Evolutionary conservation across 35 echinoderm and acorn worm species (phyloP).

Genomic region (Lytechinus variegatus): DNA sequence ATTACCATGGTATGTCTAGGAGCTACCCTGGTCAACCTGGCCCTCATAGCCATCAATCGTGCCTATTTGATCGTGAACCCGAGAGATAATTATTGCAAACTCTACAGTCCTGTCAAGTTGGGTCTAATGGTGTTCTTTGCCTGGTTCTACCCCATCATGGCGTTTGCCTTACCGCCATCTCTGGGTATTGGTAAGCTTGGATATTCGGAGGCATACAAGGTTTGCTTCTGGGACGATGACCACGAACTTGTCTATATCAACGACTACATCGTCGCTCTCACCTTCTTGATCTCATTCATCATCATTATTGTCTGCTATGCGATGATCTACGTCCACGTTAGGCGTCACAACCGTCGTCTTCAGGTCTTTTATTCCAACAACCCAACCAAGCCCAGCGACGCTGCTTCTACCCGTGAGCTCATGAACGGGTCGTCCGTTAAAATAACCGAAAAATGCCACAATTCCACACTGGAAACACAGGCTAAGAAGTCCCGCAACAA

Average conservation of each 20-base stretch:
- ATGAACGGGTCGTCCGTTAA: background rate
- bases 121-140: slow-evolving; percentile 40
- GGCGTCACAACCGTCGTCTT: slow-evolving; percentile 45
- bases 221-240: slow-evolving; percentile 52
- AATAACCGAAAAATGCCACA: slow-evolving; percentile 18
- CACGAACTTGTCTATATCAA: slow-evolving; percentile 44
- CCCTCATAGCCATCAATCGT: slow-evolving; percentile 72
- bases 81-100: slow-evolving; percentile 36
- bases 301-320: slow-evolving; percentile 58
- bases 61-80: slow-evolving; percentile 35
- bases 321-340: slow-evolving; percentile 56
- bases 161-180: slow-evolving; percentile 45
- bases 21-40: slow-evolving; percentile 67
- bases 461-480: slow-evolving; percentile 33
- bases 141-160: slow-evolving; percentile 56
- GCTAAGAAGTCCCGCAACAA: slow-evolving; percentile 40
- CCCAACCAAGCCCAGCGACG: background rate
- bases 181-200: slow-evolving; percentile 58
- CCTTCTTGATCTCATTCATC: slow-evolving; percentile 38
- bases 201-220: slow-evolving; percentile 62
- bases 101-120: slow-evolving; percentile 50
- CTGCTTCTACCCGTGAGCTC: background rate
- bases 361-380: background rate
- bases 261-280: slow-evolving; percentile 40
- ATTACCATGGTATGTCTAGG: slow-evolving; percentile 50